These are phyloP conservation scores for Troilus luridus DNA, from an alignment of 2,888 invertebrate genomes.

Conservation along the genomic window DNA sequence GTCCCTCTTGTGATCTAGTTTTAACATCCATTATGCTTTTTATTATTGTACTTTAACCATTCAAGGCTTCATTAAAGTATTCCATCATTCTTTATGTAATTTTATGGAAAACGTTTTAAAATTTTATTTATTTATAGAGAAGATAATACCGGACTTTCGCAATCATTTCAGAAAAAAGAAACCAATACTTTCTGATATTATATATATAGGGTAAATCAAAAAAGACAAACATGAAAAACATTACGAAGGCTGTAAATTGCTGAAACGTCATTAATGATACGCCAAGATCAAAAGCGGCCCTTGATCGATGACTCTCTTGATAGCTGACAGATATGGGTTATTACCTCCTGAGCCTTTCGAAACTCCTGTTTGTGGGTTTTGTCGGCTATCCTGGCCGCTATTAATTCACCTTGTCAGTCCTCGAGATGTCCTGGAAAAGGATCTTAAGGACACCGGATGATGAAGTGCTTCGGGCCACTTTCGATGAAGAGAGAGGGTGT, in stretches of 20 bases:
- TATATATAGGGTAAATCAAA: slow-evolving; percentile 20
- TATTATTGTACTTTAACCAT: too few relatives aligned
- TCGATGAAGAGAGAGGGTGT: neutral
- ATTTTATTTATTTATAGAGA: too few relatives aligned
- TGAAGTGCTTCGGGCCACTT: neutral
- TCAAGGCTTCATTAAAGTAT: too few relatives aligned
- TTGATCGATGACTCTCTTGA: neutral
- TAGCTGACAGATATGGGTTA: slow-evolving; percentile 36
- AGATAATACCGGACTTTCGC: neutral
- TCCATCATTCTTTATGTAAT: too few relatives aligned
- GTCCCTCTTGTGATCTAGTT: too few relatives aligned
- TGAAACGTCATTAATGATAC: neutral
- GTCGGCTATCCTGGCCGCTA: neutral
- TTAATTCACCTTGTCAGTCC: neutral
- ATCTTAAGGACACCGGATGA: neutral
- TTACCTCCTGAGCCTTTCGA: neutral
- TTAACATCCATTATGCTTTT: too few relatives aligned
- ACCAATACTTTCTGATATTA: neutral
- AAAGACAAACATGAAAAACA: slow-evolving; percentile 6
- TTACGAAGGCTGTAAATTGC: slow-evolving; percentile 25
- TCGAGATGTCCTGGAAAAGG: neutral
- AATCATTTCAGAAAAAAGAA: neutral
- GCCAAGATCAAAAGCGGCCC: neutral
- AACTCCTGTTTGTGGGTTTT: slow-evolving; percentile 31
- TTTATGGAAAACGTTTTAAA: too few relatives aligned